Evolutionary conservation across 2,797 vertebrate genomes (phyloP).

Genomic region (Acipenser oxyrinchus): DNA sequence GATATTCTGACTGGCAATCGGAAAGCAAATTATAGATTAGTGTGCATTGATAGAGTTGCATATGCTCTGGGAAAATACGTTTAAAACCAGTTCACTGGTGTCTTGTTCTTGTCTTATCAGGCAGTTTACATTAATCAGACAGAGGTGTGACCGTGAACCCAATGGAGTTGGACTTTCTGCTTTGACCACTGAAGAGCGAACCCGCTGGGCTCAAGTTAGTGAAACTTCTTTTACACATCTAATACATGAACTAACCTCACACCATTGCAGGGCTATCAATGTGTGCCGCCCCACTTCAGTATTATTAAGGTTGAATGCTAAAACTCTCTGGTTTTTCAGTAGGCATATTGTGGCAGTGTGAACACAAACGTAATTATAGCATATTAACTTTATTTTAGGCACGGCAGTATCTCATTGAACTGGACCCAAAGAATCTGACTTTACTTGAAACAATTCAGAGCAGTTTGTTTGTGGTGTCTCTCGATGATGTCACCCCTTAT

Average conservation of each 20-base stretch:
- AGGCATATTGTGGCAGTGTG: slow-evolving; percentile 11
- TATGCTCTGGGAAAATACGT: too few species aligned
- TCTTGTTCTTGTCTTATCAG: slow-evolving; percentile 42
- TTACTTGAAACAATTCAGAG: slow-evolving; percentile 83
- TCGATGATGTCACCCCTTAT: slow-evolving; percentile 74
- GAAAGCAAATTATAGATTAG: not conserved
- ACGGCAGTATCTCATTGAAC: slow-evolving; percentile 76
- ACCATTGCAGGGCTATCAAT: not conserved
- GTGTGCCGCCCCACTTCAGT: slow-evolving; percentile 8
- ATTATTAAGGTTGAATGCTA: too few species aligned
- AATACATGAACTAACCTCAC: not conserved
- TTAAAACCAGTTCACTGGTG: not conserved
- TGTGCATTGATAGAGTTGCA: too few species aligned
- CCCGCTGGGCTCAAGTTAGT: slow-evolving; percentile 81
- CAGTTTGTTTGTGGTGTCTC: slow-evolving; percentile 66
- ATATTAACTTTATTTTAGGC: slow-evolving; percentile 47
- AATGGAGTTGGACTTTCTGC: slow-evolving; percentile 72
- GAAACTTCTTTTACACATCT: not conserved
- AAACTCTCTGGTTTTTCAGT: not conserved
- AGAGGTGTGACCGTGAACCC: slow-evolving; percentile 63
- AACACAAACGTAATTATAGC: slow-evolving; percentile 23
- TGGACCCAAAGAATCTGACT: slow-evolving; percentile 76
- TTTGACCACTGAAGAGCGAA: slow-evolving; percentile 81
- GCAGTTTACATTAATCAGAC: slow-evolving; percentile 71
- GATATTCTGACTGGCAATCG: not conserved